Conservation (phyloP, 2,888 invertebrate genomes). For the Tipula unca region DNA sequence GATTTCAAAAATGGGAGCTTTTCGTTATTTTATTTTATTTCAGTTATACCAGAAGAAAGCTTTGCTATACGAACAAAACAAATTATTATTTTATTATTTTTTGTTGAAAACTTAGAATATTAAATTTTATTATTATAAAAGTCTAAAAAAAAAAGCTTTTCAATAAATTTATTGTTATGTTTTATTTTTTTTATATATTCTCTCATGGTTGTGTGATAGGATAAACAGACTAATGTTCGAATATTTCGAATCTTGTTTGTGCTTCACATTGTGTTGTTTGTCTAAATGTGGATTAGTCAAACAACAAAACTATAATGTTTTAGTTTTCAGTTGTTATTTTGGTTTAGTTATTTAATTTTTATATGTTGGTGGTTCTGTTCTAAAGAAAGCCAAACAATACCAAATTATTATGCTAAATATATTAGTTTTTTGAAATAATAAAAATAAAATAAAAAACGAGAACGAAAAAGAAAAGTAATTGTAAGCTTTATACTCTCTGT, state of each 20-base stretch:
- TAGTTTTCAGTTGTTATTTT: not conserved
- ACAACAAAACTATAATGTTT: not conserved
- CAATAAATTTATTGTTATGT: not conserved
- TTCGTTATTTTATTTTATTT: not conserved
- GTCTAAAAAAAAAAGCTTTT: conserved; percentile 1
- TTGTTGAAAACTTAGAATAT: not conserved
- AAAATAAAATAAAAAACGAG: not conserved
- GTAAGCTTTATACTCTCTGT: not conserved
- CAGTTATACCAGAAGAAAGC: not conserved
- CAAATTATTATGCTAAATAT: not conserved
- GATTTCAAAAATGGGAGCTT: not conserved
- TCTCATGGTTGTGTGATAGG: not conserved
- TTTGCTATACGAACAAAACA: not conserved
- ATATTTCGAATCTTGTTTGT: not conserved
- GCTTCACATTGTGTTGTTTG: not conserved
- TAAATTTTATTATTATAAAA: not conserved
- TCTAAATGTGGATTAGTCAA: not conserved
- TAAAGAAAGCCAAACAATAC: not conserved
- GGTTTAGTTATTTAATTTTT: not conserved
- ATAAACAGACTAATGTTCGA: conserved; percentile 8
- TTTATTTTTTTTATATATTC: not conserved
- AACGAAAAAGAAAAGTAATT: not conserved
- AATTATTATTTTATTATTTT: not conserved
- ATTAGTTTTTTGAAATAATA: not conserved
- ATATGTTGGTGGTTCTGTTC: not conserved